A percentile compares a stretch with the other conserved stretches of the same genome.
Evolutionary conservation across 2,113 vertebrate species (phyloP).

Genomic region (Tachuris rubrigastra): DNA sequence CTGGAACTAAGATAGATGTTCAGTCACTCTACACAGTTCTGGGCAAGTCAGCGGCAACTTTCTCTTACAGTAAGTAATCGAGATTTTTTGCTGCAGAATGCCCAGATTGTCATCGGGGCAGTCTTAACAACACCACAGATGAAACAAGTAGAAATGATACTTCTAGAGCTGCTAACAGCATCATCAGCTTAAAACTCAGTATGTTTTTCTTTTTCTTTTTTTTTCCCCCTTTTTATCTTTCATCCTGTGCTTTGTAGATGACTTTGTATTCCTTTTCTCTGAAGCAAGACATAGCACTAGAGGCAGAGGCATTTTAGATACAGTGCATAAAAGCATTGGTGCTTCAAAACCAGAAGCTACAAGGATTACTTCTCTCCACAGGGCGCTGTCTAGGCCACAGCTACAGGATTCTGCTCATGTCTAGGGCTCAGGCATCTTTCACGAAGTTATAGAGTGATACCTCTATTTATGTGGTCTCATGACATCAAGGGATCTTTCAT

Average conservation of each 20-base stretch:
- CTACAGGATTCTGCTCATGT: background rate
- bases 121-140: background rate
- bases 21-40: background rate
- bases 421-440: background rate
- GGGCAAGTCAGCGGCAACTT: background rate
- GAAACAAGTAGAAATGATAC: background rate
- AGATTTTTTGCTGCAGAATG: background rate
- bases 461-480: background rate
- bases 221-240: background rate
- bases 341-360: background rate
- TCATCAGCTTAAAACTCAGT: background rate
- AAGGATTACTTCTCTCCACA: background rate
- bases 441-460: background rate
- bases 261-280: background rate
- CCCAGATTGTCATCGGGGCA: background rate
- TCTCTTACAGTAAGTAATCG: background rate
- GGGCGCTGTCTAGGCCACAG: background rate
- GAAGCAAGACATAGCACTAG: background rate
- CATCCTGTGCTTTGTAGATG: background rate
- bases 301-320: background rate
- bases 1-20: background rate
- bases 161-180: background rate
- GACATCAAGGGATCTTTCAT: background rate
- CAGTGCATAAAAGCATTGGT: background rate
- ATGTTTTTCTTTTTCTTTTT: background rate